These are phyloP conservation scores for Noctua janthina DNA, from an alignment of 2,888 invertebrate genomes.

Conservation along the genomic window DNA sequence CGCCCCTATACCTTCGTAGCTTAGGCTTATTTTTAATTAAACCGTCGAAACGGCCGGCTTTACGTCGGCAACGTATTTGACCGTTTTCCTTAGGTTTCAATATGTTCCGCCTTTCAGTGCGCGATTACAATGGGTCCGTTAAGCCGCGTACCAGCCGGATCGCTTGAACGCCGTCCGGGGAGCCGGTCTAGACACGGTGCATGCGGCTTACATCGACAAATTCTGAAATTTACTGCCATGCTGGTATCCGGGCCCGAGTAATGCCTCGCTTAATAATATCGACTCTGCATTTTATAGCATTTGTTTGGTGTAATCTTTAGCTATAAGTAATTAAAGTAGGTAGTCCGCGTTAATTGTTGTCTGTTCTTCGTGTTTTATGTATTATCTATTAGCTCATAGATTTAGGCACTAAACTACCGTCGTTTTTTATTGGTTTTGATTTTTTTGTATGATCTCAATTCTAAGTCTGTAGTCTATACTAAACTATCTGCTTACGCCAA, in stretches of 20 bases:
- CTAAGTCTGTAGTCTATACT: neutral
- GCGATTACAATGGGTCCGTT: conserved; percentile 62
- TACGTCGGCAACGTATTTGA: conserved; percentile 49
- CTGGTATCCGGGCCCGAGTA: conserved; percentile 44
- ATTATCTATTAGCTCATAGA: neutral
- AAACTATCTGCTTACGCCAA: neutral
- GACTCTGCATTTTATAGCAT: conserved; percentile 39
- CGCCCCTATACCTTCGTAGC: conserved; percentile 55
- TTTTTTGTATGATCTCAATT: neutral
- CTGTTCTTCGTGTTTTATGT: neutral
- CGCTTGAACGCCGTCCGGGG: conserved; percentile 20
- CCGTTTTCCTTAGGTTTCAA: conserved; percentile 62
- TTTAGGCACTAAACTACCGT: neutral
- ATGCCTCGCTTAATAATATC: conserved; percentile 47
- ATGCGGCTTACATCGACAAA: conserved; percentile 67
- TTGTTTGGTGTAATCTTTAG: conserved; percentile 48
- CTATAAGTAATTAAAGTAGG: too few relatives aligned
- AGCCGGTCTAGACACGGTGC: conserved; percentile 44
- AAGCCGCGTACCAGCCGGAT: conserved; percentile 49
- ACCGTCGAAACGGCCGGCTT: conserved; percentile 53
- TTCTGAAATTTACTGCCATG: conserved; percentile 66
- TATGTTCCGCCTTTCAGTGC: conserved; percentile 60
- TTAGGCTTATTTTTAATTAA: conserved; percentile 64
- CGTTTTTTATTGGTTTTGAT: neutral
- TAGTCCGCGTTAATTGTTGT: neutral